phyloP scores from a whole-genome alignment of 2,113 vertebrate species.

The Solea senegalensis region DNA sequence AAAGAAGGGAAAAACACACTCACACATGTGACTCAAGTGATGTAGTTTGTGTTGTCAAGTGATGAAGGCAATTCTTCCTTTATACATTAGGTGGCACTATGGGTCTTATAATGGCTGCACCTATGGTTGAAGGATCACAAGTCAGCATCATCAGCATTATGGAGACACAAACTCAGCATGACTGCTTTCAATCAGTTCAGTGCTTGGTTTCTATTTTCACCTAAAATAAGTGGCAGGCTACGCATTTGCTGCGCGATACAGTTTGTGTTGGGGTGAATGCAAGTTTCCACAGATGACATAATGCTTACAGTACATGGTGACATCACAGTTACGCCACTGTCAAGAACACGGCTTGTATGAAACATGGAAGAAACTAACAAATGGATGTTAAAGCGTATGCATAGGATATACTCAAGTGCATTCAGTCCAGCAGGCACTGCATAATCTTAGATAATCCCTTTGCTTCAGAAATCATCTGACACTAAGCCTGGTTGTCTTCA shows the following conservation, averaged over 20 bases:
- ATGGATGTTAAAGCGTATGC: too few relatives aligned
- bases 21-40: too few relatives aligned
- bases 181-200: conserved; percentile 29
- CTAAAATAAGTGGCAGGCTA: not conserved
- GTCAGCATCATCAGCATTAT: conserved; percentile 2
- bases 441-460: conserved; percentile 31
- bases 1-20: not conserved
- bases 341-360: too few relatives aligned
- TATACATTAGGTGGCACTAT: conserved; percentile 59
- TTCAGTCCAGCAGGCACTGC: not conserved
- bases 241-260: not conserved
- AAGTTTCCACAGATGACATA: not conserved
- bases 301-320: too few relatives aligned
- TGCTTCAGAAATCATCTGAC: conserved; percentile 37
- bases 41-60: not conserved
- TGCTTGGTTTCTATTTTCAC: conserved; percentile 9
- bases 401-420: conserved; percentile 1
- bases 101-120: conserved; percentile 17
- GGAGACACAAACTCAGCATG: conserved; percentile 15
- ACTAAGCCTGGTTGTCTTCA: conserved; percentile 20
- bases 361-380: too few relatives aligned
- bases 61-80: not conserved
- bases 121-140: conserved; percentile 1
- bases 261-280: not conserved
- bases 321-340: too few relatives aligned